Evolutionary conservation across 2,888 invertebrate species (phyloP).

Genomic region (Drosophila fulvimacula): DNA sequence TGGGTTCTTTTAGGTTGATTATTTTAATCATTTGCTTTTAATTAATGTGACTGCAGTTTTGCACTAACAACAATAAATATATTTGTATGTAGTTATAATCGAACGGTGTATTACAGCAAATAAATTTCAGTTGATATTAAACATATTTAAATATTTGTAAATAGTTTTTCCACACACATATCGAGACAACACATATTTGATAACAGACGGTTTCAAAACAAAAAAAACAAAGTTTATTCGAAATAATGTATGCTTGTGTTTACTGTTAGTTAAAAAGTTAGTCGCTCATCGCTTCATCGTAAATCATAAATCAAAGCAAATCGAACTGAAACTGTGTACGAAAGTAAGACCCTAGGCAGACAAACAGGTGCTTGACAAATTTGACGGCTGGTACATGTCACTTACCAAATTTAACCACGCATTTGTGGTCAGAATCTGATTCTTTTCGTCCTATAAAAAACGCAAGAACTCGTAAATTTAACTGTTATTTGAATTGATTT

Average conservation of each 20-base stretch:
- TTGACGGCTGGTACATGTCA: slow-evolving; percentile 86
- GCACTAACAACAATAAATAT: slow-evolving; percentile 38
- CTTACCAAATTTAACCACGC: slow-evolving; percentile 99
- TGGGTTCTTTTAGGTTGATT: slow-evolving; percentile 14
- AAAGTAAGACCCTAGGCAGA: slow-evolving; percentile 34
- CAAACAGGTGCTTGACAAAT: slow-evolving; percentile 67
- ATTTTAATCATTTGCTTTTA: slow-evolving; percentile 37
- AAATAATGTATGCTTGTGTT: slow-evolving; percentile 44
- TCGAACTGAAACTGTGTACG: neutral
- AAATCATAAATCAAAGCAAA: slow-evolving; percentile 26
- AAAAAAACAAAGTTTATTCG: slow-evolving; percentile 33
- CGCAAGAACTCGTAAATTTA: slow-evolving; percentile 67
- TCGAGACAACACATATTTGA: slow-evolving; percentile 68
- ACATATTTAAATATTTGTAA: slow-evolving; percentile 52
- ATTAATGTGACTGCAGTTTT: slow-evolving; percentile 39
- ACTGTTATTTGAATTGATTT: slow-evolving; percentile 32
- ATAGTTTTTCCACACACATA: slow-evolving; percentile 67
- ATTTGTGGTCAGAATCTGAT: slow-evolving; percentile 99
- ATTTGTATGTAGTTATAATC: slow-evolving; percentile 27
- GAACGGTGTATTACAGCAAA: slow-evolving; percentile 58
- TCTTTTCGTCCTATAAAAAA: slow-evolving; percentile 98
- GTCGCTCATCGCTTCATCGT: slow-evolving; percentile 50
- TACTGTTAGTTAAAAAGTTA: slow-evolving; percentile 49
- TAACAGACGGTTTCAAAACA: slow-evolving; percentile 53
- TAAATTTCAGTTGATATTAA: slow-evolving; percentile 29